Base-by-base conservation (phyloP, 2,113 vertebrate species). In the zebrafish (Danio rerio) region DNA sequence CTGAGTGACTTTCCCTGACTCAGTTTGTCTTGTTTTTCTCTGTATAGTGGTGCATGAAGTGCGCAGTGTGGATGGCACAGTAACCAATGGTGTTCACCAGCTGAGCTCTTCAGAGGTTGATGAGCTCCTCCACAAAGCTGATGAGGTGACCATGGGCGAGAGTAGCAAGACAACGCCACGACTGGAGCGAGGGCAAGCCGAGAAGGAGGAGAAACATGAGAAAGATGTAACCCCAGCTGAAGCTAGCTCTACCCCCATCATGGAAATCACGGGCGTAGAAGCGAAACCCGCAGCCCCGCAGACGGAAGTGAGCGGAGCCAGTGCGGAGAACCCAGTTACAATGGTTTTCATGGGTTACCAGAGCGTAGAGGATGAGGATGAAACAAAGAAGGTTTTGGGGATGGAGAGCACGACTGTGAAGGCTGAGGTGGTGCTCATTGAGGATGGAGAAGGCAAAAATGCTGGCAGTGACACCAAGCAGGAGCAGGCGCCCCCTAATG, bases 261-360 rank as follows among this genome's bases (percentile, higher is more conserved):
- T 90, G 9, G 96, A 95, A 89, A 96, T 97, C 93, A 94, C 92
- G 0, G 95, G 95, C 8, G 88, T 95, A 55, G 94, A 94, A 76
- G 87, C 94, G 0, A 89, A 91, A 65, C 73, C 90, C 0, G 62
- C 85, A 0, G 0, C 49, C 12, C 0, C 83, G 65, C 70, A 88
- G 61, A 80, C 78, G 0, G 85, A 83, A 0, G 80, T 93, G 15
- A 84, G 69, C 0, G 94, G 94, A 53, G 90, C 95, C 0, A 94
- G 94, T 65, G 88, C 88, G 0, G 95, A 97, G 62, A 93, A 96
- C 31, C 97, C 97, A 0, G 95, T 99, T 83, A 99, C 97, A 85
- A 98, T 98, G 98, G 96, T 98, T 89, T 98, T 99, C 89, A 97
- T 98, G 97, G 98, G 98, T 8, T 99, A 97, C 90, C 97, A 98